These are phyloP conservation scores for Gymnosoma rotundatum DNA, from an alignment of 2,888 invertebrate genomes.

Conservation along the genomic window DNA sequence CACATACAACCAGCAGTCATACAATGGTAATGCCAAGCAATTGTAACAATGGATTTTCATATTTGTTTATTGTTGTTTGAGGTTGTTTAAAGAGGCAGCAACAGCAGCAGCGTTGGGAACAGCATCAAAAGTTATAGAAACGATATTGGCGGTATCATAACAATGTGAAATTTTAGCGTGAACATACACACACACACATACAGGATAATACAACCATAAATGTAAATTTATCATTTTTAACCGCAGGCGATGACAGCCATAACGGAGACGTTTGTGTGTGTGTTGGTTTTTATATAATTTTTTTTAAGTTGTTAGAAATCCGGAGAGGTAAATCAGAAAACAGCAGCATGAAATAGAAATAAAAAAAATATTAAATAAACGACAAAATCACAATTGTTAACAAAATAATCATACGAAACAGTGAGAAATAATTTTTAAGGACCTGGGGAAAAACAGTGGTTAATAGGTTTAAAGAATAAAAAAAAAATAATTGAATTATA, in stretches of 20 bases:
- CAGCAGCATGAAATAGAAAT: constrained; percentile 36
- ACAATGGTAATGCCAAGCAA: constrained; percentile 31
- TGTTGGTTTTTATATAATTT: constrained; percentile 39
- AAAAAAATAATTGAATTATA: too few relatives aligned
- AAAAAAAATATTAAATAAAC: constrained; percentile 49
- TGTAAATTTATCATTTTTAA: constrained; percentile 69
- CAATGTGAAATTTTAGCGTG: constrained; percentile 4
- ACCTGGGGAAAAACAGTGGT: constrained; percentile 35
- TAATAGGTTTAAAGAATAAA: neutral
- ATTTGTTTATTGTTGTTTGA: constrained; percentile 61
- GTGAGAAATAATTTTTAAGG: constrained; percentile 38
- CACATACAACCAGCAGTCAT: neutral
- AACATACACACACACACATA: constrained; percentile 15
- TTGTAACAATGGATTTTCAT: constrained; percentile 58
- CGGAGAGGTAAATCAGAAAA: constrained; percentile 56
- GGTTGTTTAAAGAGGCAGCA: constrained; percentile 39
- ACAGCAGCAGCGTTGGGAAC: constrained; percentile 8
- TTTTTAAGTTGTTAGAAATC: constrained; percentile 58
- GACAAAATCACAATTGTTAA: constrained; percentile 70
- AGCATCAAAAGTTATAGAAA: too few relatives aligned
- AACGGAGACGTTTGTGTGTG: constrained; percentile 63
- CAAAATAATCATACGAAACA: constrained; percentile 69
- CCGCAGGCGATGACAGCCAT: constrained; percentile 66
- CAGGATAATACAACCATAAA: constrained; percentile 51
- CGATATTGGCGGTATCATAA: constrained; percentile 4